These are phyloP conservation scores for Malurus leucopterus DNA, from an alignment of 2,797 vertebrate genomes.

Conservation along the genomic window DNA sequence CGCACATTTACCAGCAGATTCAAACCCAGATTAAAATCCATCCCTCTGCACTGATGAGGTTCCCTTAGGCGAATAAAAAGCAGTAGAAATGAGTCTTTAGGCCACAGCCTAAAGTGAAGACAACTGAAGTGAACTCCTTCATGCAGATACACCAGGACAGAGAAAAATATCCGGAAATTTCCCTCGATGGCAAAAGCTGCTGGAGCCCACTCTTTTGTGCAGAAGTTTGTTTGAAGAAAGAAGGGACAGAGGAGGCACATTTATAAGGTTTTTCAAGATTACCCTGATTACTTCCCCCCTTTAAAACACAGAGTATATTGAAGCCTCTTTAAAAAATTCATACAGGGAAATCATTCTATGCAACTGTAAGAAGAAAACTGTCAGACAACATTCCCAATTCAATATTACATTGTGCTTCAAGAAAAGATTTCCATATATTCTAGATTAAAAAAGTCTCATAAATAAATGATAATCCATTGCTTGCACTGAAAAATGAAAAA, in stretches of 20 bases:
- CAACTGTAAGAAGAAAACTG: slow-evolving; percentile 71
- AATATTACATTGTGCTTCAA: slow-evolving; percentile 85
- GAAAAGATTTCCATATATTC: slow-evolving; percentile 95
- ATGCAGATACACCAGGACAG: background rate
- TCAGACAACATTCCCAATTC: slow-evolving; percentile 79
- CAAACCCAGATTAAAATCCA: background rate
- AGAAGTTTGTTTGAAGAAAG: slow-evolving; percentile 15
- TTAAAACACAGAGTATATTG: slow-evolving; percentile 64
- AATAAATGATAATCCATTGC: slow-evolving; percentile 93
- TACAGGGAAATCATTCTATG: slow-evolving; percentile 64
- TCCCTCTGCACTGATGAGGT: background rate
- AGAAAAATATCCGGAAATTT: background rate
- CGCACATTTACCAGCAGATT: background rate
- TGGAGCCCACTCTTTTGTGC: background rate
- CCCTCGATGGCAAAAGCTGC: background rate
- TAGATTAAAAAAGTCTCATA: slow-evolving; percentile 88
- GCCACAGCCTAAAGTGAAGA: background rate
- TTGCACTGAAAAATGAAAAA: slow-evolving; percentile 87
- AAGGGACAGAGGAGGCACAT: background rate
- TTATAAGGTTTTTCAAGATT: slow-evolving; percentile 57
- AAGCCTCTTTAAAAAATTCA: slow-evolving; percentile 76
- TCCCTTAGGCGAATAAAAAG: background rate
- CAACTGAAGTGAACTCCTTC: background rate
- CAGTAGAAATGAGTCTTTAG: background rate
- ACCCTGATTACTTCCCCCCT: slow-evolving; percentile 53